Percentiles rank a stretch among this genome's conserved stretches.
Evolutionary conservation across 2,113 vertebrate genomes (phyloP).

Genomic region (Sitta europaea): DNA sequence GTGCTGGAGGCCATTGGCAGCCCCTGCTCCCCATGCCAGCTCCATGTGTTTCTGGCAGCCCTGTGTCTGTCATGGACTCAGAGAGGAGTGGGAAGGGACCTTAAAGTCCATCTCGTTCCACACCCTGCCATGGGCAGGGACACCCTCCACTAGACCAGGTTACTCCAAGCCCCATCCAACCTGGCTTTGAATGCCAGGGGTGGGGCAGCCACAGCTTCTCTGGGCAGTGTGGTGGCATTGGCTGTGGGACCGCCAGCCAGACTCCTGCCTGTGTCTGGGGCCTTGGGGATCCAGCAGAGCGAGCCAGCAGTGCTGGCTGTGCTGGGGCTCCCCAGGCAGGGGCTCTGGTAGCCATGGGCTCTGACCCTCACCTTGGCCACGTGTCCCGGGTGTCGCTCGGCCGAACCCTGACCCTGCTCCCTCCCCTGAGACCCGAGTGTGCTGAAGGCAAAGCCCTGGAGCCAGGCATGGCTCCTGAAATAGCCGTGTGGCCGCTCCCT

Average conservation of each 20-base stretch:
- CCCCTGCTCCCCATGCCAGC: not conserved
- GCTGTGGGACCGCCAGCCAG: not conserved
- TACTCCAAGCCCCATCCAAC: not conserved
- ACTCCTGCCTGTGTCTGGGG: not conserved
- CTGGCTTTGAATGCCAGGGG: not conserved
- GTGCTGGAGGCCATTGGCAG: not conserved
- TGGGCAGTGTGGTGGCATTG: not conserved
- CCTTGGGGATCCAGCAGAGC: accelerated
- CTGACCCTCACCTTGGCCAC: not conserved
- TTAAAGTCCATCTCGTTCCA: not conserved
- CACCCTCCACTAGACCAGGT: not conserved
- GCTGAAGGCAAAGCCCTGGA: not conserved
- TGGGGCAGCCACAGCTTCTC: not conserved
- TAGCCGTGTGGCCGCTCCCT: slow-evolving; percentile 12
- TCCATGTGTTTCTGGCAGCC: not conserved
- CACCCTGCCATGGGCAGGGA: not conserved
- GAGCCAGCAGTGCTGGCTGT: not conserved
- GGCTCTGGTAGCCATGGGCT: not conserved
- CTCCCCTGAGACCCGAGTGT: not conserved
- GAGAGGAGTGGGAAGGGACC: not conserved
- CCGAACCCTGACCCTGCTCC: not conserved
- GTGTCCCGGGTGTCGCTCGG: not conserved
- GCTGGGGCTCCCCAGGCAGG: accelerated
- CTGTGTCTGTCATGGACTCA: not conserved
- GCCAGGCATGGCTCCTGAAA: slow-evolving; percentile 32